Evolutionary conservation across 1,140 invertebrate genomes (phyloP).

Genomic region (Pseudomyrmex pallidus): DNA sequence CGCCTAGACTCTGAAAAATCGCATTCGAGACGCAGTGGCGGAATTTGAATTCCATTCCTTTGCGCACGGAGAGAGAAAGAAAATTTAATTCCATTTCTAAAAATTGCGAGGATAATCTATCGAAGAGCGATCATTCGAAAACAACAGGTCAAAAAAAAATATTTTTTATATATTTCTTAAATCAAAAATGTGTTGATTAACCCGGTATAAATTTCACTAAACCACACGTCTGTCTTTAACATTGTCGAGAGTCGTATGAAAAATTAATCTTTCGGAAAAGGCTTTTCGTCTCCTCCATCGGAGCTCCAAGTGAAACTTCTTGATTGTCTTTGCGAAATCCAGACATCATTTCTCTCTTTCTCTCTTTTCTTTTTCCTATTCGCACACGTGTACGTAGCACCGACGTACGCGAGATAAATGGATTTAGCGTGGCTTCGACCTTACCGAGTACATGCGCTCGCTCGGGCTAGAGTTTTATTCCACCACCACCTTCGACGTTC

Average conservation of each 20-base stretch:
- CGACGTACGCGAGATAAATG: constrained; percentile 77
- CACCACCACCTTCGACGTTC: constrained; percentile 63
- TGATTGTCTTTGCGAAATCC: constrained; percentile 7
- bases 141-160: too few relatives aligned
- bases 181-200: too few relatives aligned
- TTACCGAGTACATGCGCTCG: constrained; percentile 76
- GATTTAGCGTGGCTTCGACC: constrained; percentile 79
- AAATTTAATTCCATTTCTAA: too few relatives aligned
- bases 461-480: constrained; percentile 72
- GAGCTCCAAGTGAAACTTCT: background rate
- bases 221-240: background rate
- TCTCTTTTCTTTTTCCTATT: constrained; percentile 11
- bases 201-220: too few relatives aligned
- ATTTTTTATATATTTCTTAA: too few relatives aligned
- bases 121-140: too few relatives aligned
- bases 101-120: too few relatives aligned
- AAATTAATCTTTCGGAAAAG: background rate
- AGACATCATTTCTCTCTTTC: background rate
- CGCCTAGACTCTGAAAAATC: constrained; percentile 32
- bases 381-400: constrained; percentile 41
- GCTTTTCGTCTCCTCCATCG: background rate
- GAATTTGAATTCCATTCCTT: background rate
- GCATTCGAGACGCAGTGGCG: background rate
- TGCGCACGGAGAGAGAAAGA: too few relatives aligned
- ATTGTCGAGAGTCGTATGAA: too few relatives aligned